phyloP scores from a whole-genome alignment of 2,888 invertebrate species.

The Apodemia zela region DNA sequence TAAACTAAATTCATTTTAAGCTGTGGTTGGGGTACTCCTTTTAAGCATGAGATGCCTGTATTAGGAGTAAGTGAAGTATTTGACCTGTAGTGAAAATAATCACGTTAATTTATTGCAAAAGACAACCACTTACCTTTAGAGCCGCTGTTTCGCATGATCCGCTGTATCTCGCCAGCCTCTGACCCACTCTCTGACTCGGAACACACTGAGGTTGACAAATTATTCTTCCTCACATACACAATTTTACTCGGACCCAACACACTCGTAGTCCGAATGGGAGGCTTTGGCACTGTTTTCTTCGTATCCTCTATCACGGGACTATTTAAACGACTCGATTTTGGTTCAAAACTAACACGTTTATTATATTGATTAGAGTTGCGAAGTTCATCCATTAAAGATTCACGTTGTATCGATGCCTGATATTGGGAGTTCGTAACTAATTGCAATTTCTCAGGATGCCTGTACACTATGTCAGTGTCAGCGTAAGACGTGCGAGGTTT shows the following conservation, averaged over 20 bases:
- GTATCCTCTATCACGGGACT: conserved; percentile 24
- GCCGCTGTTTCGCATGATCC: conserved; percentile 72
- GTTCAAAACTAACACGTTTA: conserved; percentile 60
- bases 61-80: too few relatives aligned
- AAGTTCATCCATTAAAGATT: conserved; percentile 41
- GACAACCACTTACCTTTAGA: conserved; percentile 37
- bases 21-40: too few relatives aligned
- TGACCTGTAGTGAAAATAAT: too few relatives aligned
- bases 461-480: conserved; percentile 51
- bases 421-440: conserved; percentile 36
- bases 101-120: not conserved
- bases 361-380: conserved; percentile 37
- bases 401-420: conserved; percentile 41
- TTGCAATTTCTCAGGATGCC: conserved; percentile 51
- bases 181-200: conserved; percentile 86
- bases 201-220: conserved; percentile 43
- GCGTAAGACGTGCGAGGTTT: conserved; percentile 38
- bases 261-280: conserved; percentile 64
- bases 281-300: conserved; percentile 48
- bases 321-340: conserved; percentile 35
- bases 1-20: too few relatives aligned
- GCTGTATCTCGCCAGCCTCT: conserved; percentile 86
- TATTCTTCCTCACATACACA: conserved; percentile 41
- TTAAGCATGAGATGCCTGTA: too few relatives aligned
- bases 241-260: conserved; percentile 38